These are phyloP conservation scores for Chascanopsetta lugubris DNA, from an alignment of 2,113 vertebrate species.

Conservation along the genomic window DNA sequence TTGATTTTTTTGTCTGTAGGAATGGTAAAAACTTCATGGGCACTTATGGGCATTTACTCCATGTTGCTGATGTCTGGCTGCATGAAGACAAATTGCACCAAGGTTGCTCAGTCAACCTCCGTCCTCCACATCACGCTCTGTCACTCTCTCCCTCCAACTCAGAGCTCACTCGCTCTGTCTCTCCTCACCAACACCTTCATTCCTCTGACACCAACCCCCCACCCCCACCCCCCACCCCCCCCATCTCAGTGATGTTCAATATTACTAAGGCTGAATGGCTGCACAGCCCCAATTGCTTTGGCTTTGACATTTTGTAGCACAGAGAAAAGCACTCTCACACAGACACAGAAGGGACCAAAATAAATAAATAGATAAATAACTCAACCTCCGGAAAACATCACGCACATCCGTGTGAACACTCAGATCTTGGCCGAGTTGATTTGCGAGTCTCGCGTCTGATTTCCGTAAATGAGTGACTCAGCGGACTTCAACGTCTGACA, in stretches of 20 bases:
- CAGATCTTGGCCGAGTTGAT: slow-evolving; percentile 59
- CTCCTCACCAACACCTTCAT: slow-evolving; percentile 42
- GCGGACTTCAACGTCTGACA: slow-evolving; percentile 55
- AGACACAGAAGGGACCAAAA: slow-evolving; percentile 17
- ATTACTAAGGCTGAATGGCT: slow-evolving; percentile 32
- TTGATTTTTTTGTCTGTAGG: too few relatives aligned
- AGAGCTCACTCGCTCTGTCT: slow-evolving; percentile 44
- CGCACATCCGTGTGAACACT: slow-evolving; percentile 32
- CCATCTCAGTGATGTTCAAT: slow-evolving; percentile 29
- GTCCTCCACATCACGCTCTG: slow-evolving; percentile 55
- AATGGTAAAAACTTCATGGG: too few relatives aligned
- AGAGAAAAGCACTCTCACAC: slow-evolving; percentile 50
- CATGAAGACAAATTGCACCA: slow-evolving; percentile 67
- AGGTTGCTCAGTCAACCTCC: slow-evolving; percentile 63
- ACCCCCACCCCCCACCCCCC: slow-evolving; percentile 12
- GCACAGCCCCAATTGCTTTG: slow-evolving; percentile 32
- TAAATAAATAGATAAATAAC: too few relatives aligned
- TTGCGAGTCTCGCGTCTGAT: slow-evolving; percentile 49
- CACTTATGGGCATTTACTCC: too few relatives aligned
- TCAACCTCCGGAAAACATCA: slow-evolving; percentile 21
- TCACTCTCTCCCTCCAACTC: slow-evolving; percentile 45
- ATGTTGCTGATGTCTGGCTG: too few relatives aligned
- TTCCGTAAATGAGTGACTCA: slow-evolving; percentile 32
- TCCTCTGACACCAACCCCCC: slow-evolving; percentile 36
- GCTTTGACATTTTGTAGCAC: slow-evolving; percentile 49